Base-by-base conservation (phyloP, 2,797 vertebrate species). In the Uromys caudimaculatus region DNA sequence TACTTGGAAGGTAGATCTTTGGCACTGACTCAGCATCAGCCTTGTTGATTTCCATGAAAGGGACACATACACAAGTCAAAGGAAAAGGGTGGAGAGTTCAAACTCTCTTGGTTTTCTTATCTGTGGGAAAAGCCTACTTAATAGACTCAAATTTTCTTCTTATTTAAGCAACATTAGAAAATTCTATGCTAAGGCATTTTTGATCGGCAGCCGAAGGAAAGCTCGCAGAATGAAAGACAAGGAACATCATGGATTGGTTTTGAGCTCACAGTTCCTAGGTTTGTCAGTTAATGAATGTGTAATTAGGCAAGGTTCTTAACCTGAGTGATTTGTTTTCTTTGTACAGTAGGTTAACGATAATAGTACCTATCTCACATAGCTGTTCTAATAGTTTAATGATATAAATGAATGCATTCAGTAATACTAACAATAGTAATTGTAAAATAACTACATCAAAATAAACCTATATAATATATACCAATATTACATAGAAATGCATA, bases 111-210 rank as follows among this genome's bases (percentile, higher is more conserved):
- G 13, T 86, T 87, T 89, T 38, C 5, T 78, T 69, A 44, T 56
- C n/a, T 81, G 41, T 90, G 23, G n/a, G 82, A 97, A 97, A 17
- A 75, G 79, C 79, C 93, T 97, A 95, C 94, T 98, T 98, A 84
- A 96, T 96, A 94, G 85, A 97, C 90, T 98, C 96, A 98, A 98
- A 94, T 96, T 97, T 89, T 91, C 82, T 98, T 87, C 97, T 98
- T 98, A 98, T 97, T 98, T 98, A 97, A 93, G 97, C 84, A 98
- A 95, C 93, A 90, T 92, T 97, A 98, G 97, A 97, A 97, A 84
- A 94, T 96, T 93, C 97, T 97, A 91, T 95, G 93, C 95, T 98
- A 98, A 98, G 93, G 95, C 98, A 98, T 98, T 98, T 98, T 97
- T 98, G 97, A 97, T 97, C 91, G 97, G 92, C 92, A 97, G 90